Conservation (phyloP, 2,888 invertebrate species). For the Coelinius sp. region DNA sequence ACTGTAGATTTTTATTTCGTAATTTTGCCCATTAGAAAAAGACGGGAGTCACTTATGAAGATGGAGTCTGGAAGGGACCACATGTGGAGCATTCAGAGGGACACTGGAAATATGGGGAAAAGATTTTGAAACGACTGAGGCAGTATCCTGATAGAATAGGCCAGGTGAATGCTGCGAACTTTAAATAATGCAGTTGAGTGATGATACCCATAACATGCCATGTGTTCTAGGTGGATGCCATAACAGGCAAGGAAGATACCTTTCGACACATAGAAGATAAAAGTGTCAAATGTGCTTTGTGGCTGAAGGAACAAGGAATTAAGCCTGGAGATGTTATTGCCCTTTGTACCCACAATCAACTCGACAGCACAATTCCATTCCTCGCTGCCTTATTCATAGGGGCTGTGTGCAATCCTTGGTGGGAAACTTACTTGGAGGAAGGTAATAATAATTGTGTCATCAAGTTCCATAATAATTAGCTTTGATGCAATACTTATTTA, state of each 20-base stretch:
- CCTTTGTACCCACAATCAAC: slow-evolving; percentile 46
- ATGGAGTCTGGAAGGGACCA: slow-evolving; percentile 49
- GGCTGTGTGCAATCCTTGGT: slow-evolving; percentile 48
- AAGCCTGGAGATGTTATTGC: slow-evolving; percentile 44
- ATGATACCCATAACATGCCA: not conserved
- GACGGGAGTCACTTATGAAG: slow-evolving; percentile 23
- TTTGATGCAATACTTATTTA: not conserved
- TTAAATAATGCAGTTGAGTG: not conserved
- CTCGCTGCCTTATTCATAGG: slow-evolving; percentile 47
- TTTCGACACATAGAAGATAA: slow-evolving; percentile 41
- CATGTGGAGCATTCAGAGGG: not conserved
- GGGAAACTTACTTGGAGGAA: slow-evolving; percentile 41
- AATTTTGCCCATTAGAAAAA: not conserved
- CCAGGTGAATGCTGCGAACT: slow-evolving; percentile 43
- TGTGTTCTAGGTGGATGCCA: slow-evolving; percentile 39
- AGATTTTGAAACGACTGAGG: slow-evolving; percentile 46
- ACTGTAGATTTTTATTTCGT: not conserved
- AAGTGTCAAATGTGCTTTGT: slow-evolving; percentile 48
- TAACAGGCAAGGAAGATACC: slow-evolving; percentile 44
- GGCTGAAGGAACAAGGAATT: slow-evolving; percentile 47
- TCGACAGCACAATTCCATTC: slow-evolving; percentile 45
- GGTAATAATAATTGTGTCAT: slow-evolving; percentile 35
- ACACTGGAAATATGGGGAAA: slow-evolving; percentile 46
- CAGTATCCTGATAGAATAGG: slow-evolving; percentile 46
- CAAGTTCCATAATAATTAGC: no score